Conservation (phyloP, 2,888 invertebrate species). For the Drosophila imparisetae region DNA sequence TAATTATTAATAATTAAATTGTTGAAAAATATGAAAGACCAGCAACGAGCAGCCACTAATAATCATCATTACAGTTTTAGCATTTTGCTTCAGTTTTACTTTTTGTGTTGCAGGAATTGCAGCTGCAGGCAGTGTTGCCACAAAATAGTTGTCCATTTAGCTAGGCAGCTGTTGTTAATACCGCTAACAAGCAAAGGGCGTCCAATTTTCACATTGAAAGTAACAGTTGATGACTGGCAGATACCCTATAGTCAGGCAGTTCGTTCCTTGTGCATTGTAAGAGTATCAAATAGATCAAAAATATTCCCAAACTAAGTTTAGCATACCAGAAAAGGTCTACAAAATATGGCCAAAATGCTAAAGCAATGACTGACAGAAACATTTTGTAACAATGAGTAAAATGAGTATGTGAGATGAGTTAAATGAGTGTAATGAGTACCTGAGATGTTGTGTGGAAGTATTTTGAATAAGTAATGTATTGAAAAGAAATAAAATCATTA, state of each 20-base stretch:
- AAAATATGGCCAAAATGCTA: neutral
- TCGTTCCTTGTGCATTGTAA: neutral
- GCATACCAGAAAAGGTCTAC: no score
- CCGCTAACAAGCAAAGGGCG: conserved; percentile 51
- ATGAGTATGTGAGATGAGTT: neutral
- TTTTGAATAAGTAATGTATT: neutral
- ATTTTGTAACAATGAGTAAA: no score
- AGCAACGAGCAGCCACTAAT: conserved; percentile 49
- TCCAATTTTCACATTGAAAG: neutral
- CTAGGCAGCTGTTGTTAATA: conserved; percentile 63
- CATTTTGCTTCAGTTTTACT: neutral
- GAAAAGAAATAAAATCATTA: neutral
- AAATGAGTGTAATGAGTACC: neutral
- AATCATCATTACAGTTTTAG: conserved; percentile 61
- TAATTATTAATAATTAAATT: conserved; percentile 77
- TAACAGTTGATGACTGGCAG: neutral
- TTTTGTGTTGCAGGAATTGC: conserved; percentile 16
- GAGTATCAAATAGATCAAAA: neutral
- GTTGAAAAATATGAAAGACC: conserved; percentile 57
- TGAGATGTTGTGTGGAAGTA: neutral
- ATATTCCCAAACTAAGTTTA: no score
- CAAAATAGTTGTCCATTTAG: conserved; percentile 56
- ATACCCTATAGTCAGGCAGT: conserved; percentile 4
- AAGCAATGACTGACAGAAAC: neutral
- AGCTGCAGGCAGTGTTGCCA: conserved; percentile 36